phyloP scores from a whole-genome alignment of 2,888 invertebrate genomes.

The Cotesia congregata region DNA sequence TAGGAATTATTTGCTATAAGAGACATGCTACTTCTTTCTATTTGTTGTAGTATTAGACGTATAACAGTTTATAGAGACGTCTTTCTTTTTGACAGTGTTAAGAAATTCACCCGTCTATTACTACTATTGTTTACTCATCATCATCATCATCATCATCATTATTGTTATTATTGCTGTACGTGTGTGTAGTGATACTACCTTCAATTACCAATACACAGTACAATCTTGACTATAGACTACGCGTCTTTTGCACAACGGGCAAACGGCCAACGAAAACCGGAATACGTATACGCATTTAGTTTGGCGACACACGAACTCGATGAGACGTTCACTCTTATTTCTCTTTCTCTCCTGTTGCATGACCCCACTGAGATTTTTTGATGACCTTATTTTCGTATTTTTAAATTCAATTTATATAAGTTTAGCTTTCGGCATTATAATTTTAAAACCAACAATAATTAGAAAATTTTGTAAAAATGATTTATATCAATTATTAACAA shows the following conservation, averaged over 20 bases:
- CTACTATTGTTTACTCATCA: background rate
- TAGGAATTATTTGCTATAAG: conserved; percentile 1
- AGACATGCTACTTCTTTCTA: conserved; percentile 13
- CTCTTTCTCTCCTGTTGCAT: background rate
- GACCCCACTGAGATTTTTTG: conserved; percentile 32
- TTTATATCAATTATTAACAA: background rate
- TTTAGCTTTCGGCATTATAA: background rate
- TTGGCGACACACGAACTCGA: conserved; percentile 31
- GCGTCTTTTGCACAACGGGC: conserved; percentile 44
- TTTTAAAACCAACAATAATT: background rate
- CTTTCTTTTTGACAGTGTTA: conserved; percentile 19
- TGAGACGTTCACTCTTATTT: background rate
- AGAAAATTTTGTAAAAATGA: background rate
- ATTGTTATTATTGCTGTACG: background rate
- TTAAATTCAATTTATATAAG: background rate
- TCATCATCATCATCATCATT: background rate
- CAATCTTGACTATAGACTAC: conserved; percentile 17
- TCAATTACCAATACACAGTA: conserved; percentile 1
- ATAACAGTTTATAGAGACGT: conserved; percentile 3
- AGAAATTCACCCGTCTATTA: background rate
- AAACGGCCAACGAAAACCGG: conserved; percentile 53
- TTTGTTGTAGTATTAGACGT: background rate
- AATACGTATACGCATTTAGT: conserved; percentile 39
- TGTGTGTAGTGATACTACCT: background rate
- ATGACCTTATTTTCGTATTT: conserved; percentile 27